Base-by-base conservation (phyloP, 2,797 vertebrate species). In the Eutrigla gurnardus region DNA sequence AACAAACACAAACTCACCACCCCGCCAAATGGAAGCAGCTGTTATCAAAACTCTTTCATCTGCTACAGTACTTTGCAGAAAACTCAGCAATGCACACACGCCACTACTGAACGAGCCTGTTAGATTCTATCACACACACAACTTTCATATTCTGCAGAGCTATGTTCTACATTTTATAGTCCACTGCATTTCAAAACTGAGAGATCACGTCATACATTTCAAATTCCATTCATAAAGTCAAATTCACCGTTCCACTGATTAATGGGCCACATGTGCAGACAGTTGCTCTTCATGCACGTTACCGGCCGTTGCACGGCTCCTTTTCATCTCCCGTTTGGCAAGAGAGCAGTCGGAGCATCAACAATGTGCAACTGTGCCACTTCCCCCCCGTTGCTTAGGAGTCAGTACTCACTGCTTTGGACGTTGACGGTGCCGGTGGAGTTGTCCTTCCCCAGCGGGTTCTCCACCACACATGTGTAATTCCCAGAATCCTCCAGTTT, bases 381-480 rank as follows among this genome's bases (percentile, higher is more conserved):
- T 65, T 75, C 65, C 53, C 63, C 25, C 25, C 39, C 58, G 85
- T 82, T 82, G 79, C 81, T 81, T 50, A 62, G 86, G 75, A 77
- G 69, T 81, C 18, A 45, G 76, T 92, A 97, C 97, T 96, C 94
- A 99, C 98, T 95, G 91, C 96, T 98, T 96, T 95, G 96, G 95
- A 99, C 97, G 70, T 96, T 95, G 72, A 99, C 96, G 78, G 93
- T 96, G 93, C 96, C 96, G 78, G 96, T 96, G 92, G 93, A 95
- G 65, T 96, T 96, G 92, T 96, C 96, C 90, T 94, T 97, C 83
- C 98, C 98, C 92, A 96, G 93, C 80, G 84, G 46, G 90, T 98
- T 99, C 94, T 98, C 96, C 32, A 96, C 97, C 93, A 98, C 96
- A 72, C 98, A 99, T 81, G 96, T 97, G 85, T 99, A 99, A 94